Base-by-base conservation (phyloP, 2,797 vertebrate genomes). In the Gymnodraco acuticeps region DNA sequence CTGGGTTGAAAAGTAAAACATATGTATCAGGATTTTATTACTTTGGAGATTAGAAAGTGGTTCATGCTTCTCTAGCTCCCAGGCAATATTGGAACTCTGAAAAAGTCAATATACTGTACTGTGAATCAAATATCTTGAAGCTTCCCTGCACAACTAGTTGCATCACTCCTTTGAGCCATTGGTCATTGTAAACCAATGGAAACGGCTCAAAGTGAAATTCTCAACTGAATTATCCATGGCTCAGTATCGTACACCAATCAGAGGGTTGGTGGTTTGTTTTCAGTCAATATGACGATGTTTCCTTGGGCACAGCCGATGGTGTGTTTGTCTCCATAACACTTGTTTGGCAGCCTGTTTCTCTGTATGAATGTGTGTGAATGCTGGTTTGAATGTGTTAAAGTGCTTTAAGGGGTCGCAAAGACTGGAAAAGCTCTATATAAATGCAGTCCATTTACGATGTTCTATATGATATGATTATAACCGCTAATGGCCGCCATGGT, bases 1-100 rank as follows among this genome's bases (percentile, higher is more conserved):
- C 67, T 68, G 78, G 16, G 48, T 61, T 51, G 59, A n/a, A 54
- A 53, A 71, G 48, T 20, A 23, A 64, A 70, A 70, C 56, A 60
- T 31, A 72, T 54, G 43, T 13, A 54, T n/a, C 15, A 51, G 46
- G 38, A 61, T 47, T 58, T 38, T 19, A 64, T 64, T 54, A 3
- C 38, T 33, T 19, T 31, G 14, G 47, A 7, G 54, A 4, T 70
- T 1, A n/a, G 59, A 63, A 62, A 61, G 20, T 16, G 19, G 12
- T n/a, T 43, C 33, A 33, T 38, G 11, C 13, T 20, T 73, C 56
- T 60, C 48, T 19, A 6, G 50, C 61, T 38, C 19, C 14, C 63
- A 69, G 46, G n/a, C 71, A 62, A 54, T 27, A 14, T 1, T 42
- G 9, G 23, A 55, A 1, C 1, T 2, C n/a, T 33, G 23, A 14